Percentiles rank a stretch among this genome's conserved stretches.
Evolutionary conservation across 2,797 vertebrate genomes (phyloP).

Genomic region (Schizopygopsis pylzovi): DNA sequence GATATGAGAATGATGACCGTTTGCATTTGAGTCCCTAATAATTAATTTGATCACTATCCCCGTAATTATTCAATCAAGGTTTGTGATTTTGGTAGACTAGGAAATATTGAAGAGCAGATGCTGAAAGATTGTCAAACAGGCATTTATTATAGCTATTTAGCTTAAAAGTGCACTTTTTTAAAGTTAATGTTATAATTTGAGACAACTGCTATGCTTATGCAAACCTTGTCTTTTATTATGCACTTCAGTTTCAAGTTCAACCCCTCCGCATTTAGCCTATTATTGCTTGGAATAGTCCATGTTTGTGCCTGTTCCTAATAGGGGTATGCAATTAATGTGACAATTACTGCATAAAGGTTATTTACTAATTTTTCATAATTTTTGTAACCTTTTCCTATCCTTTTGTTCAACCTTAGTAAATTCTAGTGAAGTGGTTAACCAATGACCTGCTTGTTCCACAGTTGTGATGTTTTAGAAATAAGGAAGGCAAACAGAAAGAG

Average conservation of each 20-base stretch:
- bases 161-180: not conserved
- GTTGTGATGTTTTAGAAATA: not conserved
- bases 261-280: too few species aligned
- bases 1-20: not conserved
- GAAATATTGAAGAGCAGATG: not conserved
- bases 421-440: not conserved
- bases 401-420: not conserved
- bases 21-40: not conserved
- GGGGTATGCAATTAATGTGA: not conserved
- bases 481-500: slow-evolving; percentile 49
- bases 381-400: not conserved
- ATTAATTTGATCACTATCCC: too few species aligned
- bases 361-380: not conserved
- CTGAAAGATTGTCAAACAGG: not conserved
- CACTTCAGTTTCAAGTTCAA: too few species aligned
- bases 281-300: not conserved
- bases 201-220: too few species aligned
- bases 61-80: not conserved
- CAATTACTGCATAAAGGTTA: not conserved
- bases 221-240: too few species aligned
- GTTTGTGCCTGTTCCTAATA: not conserved
- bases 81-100: not conserved
- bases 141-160: not conserved
- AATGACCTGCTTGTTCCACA: slow-evolving; percentile 9
- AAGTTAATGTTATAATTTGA: not conserved